These are phyloP conservation scores for Andinoacara biseriatus DNA, from an alignment of 2,113 vertebrate species.

Conservation along the genomic window DNA sequence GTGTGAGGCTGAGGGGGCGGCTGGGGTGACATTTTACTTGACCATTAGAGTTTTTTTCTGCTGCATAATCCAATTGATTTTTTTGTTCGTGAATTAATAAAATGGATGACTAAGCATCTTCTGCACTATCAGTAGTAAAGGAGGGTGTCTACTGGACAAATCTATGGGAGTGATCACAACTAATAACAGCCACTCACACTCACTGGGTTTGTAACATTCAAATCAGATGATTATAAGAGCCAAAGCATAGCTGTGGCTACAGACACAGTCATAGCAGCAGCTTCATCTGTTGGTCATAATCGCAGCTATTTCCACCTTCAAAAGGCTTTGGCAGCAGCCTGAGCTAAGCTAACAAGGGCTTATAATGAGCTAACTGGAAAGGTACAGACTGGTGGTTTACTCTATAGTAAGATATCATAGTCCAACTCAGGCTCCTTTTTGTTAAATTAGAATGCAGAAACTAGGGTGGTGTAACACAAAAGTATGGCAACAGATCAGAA, in stretches of 20 bases:
- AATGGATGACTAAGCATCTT: background rate
- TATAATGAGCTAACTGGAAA: background rate
- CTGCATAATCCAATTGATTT: background rate
- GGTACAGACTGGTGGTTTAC: background rate
- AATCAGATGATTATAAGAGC: background rate
- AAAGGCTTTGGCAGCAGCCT: background rate
- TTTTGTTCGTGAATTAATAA: background rate
- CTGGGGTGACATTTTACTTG: no score
- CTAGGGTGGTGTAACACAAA: background rate
- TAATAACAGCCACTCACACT: background rate
- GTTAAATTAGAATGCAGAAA: background rate
- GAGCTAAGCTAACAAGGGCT: background rate
- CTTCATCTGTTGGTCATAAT: slow-evolving; percentile 7
- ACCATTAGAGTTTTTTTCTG: no score
- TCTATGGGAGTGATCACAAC: background rate
- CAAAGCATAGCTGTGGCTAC: background rate
- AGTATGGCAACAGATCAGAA: background rate
- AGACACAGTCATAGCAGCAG: background rate
- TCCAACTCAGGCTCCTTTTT: background rate
- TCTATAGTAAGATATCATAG: background rate
- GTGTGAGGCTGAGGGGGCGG: no score
- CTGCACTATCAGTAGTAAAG: background rate
- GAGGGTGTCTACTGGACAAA: background rate
- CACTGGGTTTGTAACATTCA: background rate
- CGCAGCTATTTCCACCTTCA: background rate